Evolutionary conservation across 2,113 vertebrate genomes (phyloP).

Genomic region (Ceuthmochares aereus): DNA sequence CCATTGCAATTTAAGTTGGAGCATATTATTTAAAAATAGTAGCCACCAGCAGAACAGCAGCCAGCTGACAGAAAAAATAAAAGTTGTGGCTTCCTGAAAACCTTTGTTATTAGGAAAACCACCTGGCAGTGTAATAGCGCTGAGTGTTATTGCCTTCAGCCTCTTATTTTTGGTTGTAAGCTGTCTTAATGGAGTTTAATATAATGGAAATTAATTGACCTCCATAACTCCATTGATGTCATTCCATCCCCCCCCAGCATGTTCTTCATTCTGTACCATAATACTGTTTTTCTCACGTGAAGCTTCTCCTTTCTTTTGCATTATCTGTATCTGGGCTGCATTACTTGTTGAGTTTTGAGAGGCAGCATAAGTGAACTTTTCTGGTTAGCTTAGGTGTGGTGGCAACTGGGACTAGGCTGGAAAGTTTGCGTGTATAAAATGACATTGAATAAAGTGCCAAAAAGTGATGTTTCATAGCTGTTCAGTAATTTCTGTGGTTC

Average conservation of each 20-base stretch:
- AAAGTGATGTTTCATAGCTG: neutral
- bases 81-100: conserved; percentile 31
- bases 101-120: conserved; percentile 10
- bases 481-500: neutral
- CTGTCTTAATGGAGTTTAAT: conserved; percentile 18
- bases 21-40: conserved; percentile 15
- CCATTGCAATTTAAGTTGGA: neutral
- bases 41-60: neutral
- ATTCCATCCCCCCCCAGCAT: neutral
- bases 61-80: conserved; percentile 38
- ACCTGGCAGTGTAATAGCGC: neutral
- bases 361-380: neutral
- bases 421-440: neutral
- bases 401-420: neutral
- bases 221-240: conserved; percentile 17
- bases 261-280: neutral
- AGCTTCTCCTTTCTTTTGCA: neutral
- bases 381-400: neutral
- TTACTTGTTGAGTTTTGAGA: neutral
- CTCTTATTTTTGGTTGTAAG: conserved; percentile 38
- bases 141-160: conserved; percentile 32
- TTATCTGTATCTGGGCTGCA: neutral
- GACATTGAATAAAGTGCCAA: neutral
- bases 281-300: neutral
- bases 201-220: conserved; percentile 37